Percentiles rank a stretch among this genome's conserved stretches.
Conservation (phyloP, 2,888 invertebrate genomes). For the Psococerastis gibbosa region DNA sequence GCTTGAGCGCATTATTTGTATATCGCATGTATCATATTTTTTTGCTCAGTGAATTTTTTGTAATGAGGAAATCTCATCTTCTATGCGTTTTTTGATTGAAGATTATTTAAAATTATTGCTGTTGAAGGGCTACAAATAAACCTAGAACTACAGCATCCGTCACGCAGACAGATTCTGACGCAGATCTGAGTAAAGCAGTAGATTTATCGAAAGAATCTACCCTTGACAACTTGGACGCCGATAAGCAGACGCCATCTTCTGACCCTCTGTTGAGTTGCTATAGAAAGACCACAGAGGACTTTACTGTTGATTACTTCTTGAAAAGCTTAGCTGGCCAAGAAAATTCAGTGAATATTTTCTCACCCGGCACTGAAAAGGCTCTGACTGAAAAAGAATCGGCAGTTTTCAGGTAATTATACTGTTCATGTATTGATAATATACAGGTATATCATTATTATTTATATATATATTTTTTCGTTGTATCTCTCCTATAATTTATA, state of each 20-base stretch:
- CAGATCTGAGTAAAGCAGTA: slow-evolving; percentile 32
- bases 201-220: slow-evolving; percentile 25
- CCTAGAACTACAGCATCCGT: slow-evolving; percentile 4
- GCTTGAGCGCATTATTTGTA: too few species aligned
- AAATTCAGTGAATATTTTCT: slow-evolving; percentile 18
- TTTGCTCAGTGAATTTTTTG: too few species aligned
- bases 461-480: too few species aligned
- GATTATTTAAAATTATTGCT: not conserved
- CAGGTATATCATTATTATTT: too few species aligned
- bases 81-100: not conserved
- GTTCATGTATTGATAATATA: too few species aligned
- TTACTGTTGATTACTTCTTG: slow-evolving; percentile 33
- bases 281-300: slow-evolving; percentile 26
- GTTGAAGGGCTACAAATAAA: slow-evolving; percentile 2
- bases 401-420: slow-evolving; percentile 7
- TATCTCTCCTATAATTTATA: too few species aligned
- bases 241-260: not conserved
- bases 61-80: too few species aligned
- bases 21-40: too few species aligned
- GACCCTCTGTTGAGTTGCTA: not conserved
- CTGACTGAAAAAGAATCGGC: slow-evolving; percentile 3
- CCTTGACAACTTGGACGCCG: not conserved
- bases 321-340: slow-evolving; percentile 29
- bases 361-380: slow-evolving; percentile 19
- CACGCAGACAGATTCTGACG: slow-evolving; percentile 23